Base-by-base conservation (phyloP, 2,888 invertebrate genomes). In the Drosophila paracracens region DNA sequence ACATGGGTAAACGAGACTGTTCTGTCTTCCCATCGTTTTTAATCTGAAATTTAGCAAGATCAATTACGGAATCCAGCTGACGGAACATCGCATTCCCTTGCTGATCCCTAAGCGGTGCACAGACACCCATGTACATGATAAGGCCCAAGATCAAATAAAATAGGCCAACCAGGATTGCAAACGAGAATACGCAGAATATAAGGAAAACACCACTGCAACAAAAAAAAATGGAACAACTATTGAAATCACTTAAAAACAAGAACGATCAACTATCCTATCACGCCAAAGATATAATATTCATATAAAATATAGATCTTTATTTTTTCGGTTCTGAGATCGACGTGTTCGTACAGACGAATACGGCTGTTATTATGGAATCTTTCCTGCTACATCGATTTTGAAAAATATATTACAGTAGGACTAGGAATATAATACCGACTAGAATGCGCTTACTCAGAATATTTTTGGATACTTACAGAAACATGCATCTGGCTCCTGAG, bases 121-220 rank as follows among this genome's bases (percentile, higher is more conserved):
- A 98, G 60, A 96, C 91, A 48, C 95, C 94, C 73, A 96, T 95
- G 85, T 97, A 96, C 33, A 95, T 93, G 33, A 95, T 92, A 13
- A 96, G 94, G 36, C 97, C 97, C n/a, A 94, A 92, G 57, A 96
- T 86, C 94, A 97, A 96, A 92, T 96, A 95, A 4, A 93, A 94
- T 25, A 96, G 93, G 57, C 96, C 95, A 78, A 96, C 94, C 31
- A 95, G 92, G 87, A 96, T 95, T 73, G 97, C 94, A 57, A 95
- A 92, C 31, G 96, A 95, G 76, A 96, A 96, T 77, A 96, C 94
- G 58, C 97, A 90, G 94, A 98, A 97, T 93, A 97, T 97, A 70
- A 97, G 93, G 91, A 95, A 95, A 74, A 96, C 95, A 70, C 95
- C 96, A 91, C 96, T 96, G 93, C 6, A 92, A 91, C 3, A 92